A percentile compares a stretch with the other conserved stretches of the same genome.
Evolutionary conservation across 2,797 vertebrate genomes (phyloP).

Genomic region (Carcharodon carcharias): DNA sequence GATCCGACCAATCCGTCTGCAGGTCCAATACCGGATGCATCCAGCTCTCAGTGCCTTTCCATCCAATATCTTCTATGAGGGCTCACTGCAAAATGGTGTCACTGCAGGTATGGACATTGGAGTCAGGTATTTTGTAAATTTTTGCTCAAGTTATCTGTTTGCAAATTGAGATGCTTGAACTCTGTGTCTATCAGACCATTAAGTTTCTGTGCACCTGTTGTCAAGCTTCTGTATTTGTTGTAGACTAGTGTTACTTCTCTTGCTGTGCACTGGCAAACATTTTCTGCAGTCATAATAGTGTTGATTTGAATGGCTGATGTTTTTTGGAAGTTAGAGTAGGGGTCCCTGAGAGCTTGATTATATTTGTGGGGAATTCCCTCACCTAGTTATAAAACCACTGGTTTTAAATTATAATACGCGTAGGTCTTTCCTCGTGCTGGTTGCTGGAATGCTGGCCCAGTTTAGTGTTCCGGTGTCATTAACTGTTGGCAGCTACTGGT

Average conservation of each 20-base stretch:
- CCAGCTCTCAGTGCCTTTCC: constrained; percentile 95
- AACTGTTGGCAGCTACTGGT: background rate
- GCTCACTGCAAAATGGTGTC: constrained; percentile 91
- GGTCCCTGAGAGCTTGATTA: background rate
- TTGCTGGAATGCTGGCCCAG: background rate
- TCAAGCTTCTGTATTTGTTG: background rate
- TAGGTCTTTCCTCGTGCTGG: background rate
- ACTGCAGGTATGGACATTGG: constrained; percentile 68
- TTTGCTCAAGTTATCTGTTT: background rate
- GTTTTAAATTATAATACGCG: background rate
- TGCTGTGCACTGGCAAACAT: background rate
- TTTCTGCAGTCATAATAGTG: background rate
- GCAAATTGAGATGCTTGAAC: background rate
- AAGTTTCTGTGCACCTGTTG: background rate
- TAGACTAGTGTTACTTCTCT: background rate
- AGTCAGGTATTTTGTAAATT: background rate
- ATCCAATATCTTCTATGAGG: constrained; percentile 98
- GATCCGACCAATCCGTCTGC: constrained; percentile 91
- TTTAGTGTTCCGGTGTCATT: background rate
- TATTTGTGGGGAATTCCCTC: background rate
- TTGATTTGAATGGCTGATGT: background rate
- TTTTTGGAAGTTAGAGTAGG: background rate
- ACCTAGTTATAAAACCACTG: background rate
- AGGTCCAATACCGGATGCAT: constrained; percentile 98
- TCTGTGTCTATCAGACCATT: background rate